Base-by-base conservation (phyloP, 1,140 invertebrate genomes). In the Muscidifurax raptorellus region DNA sequence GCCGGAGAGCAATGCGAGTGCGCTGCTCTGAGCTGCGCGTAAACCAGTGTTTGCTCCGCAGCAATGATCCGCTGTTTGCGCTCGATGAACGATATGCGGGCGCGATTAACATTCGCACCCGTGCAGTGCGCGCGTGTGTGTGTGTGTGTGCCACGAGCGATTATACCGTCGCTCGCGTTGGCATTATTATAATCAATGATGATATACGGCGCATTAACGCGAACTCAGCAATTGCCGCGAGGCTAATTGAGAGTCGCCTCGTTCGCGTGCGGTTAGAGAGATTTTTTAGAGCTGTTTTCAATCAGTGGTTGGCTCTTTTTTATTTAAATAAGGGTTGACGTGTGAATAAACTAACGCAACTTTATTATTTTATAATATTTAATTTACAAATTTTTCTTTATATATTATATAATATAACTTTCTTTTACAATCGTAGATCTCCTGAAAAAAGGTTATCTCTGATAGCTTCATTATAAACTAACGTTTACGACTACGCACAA, bases 311-410 rank as follows among this genome's bases (percentile, higher is more conserved):
- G 36, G 9, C n/a, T n/a, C n/a, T n/a, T n/a, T n/a, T n/a, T 52
- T 15, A 52, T 52, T 71, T 71, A 71, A 25, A 25, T 71, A 71
- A 28, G n/a, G 67, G n/a, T n/a, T n/a, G n/a, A 5, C 2, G 44
- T 15, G 15, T 66, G 40, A 78, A 78, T 71, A n/a, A 83, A 71
- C 15, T 0, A 83, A 78, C 44, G 12, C 69, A 52, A n/a, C 30
- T 28, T 18, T 40, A 28, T 79, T 64, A 72, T 80, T 78, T 44
- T 59, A 64, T 47, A n/a, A 67, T 75, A 47, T 84, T 84, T 84
- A 84, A 80, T 80, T 84, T 84, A 84, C 71, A 84, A 75, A 75
- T 80, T 84, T 83, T 78, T 78, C 72, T 69, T 83, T 64, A 84
- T 78, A 84, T 69, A 84, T 71, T 71, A 52, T 52, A 72, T 44